phyloP scores from a whole-genome alignment of 2,797 vertebrate species.

The Cetoscarus ocellatus region DNA sequence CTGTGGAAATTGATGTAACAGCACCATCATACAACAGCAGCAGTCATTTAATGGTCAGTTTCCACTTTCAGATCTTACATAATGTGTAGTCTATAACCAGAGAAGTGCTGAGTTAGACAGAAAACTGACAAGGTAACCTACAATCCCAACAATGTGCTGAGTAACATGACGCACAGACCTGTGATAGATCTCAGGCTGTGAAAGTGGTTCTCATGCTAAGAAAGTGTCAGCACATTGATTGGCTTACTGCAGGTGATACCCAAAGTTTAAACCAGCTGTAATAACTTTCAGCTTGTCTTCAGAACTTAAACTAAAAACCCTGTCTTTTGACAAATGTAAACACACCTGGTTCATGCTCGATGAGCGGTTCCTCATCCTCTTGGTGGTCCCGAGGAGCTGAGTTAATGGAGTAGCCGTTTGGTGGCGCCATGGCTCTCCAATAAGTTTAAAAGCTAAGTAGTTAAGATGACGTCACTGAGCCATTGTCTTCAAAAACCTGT shows the following conservation, averaged over 20 bases:
- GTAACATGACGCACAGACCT: background rate
- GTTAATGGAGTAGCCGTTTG: constrained; percentile 74
- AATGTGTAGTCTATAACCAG: background rate
- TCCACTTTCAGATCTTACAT: background rate
- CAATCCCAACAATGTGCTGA: background rate
- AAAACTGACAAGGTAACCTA: background rate
- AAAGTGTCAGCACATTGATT: no score
- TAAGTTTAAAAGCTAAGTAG: background rate
- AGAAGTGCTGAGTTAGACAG: background rate
- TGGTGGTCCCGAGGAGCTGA: constrained; percentile 41
- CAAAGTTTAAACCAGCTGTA: background rate
- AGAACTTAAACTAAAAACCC: background rate
- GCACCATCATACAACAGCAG: background rate
- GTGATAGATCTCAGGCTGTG: no score
- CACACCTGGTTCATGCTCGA: constrained; percentile 64
- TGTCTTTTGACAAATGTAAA: background rate
- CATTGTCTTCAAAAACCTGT: constrained; percentile 48
- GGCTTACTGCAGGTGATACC: no score
- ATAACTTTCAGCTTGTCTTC: background rate
- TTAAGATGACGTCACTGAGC: constrained; percentile 43
- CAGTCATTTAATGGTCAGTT: background rate
- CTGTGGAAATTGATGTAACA: constrained; percentile 1
- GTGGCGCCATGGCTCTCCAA: constrained; percentile 65
- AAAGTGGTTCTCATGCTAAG: no score
- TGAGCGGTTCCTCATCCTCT: constrained; percentile 73